phyloP scores from a whole-genome alignment of 2,797 vertebrate species.

The Rhabdophis nuchalis region DNA sequence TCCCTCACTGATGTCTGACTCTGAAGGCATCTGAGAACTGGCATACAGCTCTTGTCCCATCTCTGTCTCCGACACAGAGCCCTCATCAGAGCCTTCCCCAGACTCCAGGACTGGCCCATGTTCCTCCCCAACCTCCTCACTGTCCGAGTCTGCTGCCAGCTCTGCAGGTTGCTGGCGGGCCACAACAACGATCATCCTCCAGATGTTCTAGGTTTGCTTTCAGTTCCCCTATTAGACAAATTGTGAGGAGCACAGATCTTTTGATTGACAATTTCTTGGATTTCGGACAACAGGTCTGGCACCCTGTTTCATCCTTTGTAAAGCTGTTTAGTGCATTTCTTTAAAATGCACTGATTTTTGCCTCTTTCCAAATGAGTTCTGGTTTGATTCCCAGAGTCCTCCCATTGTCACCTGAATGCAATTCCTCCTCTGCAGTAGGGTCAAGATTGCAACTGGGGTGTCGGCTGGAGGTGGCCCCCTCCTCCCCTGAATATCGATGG shows the following conservation, averaged over 20 bases:
- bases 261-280: background rate
- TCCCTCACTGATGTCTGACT: too few species aligned
- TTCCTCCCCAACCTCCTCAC: too few species aligned
- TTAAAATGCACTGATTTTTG: background rate
- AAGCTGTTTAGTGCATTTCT: background rate
- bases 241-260: background rate
- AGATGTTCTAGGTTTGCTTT: background rate
- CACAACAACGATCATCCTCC: background rate
- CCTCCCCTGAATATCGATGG: too few species aligned
- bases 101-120: too few species aligned
- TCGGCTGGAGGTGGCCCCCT: too few species aligned
- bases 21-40: too few species aligned
- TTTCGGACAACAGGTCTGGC: background rate
- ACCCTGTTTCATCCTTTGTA: constrained; percentile 9
- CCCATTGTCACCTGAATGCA: background rate
- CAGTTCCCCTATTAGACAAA: background rate
- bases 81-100: too few species aligned
- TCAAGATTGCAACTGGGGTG: background rate
- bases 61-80: too few species aligned
- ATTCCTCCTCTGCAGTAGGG: background rate
- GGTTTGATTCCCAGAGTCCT: background rate
- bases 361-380: background rate
- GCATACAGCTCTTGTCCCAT: too few species aligned
- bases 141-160: too few species aligned
- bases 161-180: too few species aligned